Conservation (phyloP, 2,888 invertebrate genomes). For the Amphimallon solstitiale region DNA sequence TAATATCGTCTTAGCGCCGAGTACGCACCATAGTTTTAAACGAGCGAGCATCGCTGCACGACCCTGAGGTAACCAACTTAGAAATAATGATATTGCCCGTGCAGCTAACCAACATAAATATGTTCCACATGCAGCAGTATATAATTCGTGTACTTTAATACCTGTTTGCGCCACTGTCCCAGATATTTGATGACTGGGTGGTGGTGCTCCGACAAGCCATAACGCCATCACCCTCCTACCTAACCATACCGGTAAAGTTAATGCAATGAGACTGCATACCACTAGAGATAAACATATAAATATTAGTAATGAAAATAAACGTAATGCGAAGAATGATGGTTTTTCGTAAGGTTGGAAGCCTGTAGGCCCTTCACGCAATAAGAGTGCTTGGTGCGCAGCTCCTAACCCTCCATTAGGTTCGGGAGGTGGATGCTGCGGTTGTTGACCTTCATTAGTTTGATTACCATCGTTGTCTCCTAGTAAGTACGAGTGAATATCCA, state of each 20-base stretch:
- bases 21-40: slow-evolving; percentile 76
- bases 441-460: slow-evolving; percentile 50
- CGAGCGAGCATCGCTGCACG: slow-evolving; percentile 79
- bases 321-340: slow-evolving; percentile 82
- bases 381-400: slow-evolving; percentile 88
- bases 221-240: slow-evolving; percentile 89
- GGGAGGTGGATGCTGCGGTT: slow-evolving; percentile 52
- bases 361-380: slow-evolving; percentile 78
- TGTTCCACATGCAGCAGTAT: slow-evolving; percentile 93
- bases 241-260: slow-evolving; percentile 91
- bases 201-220: slow-evolving; percentile 75
- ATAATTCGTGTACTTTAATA: slow-evolving; percentile 86
- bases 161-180: slow-evolving; percentile 43
- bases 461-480: slow-evolving; percentile 73
- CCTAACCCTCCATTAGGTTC: slow-evolving; percentile 68
- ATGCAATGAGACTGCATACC: slow-evolving; percentile 82
- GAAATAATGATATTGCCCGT: slow-evolving; percentile 81
- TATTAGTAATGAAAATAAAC: slow-evolving; percentile 74
- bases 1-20: slow-evolving; percentile 82
- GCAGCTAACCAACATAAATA: slow-evolving; percentile 96
- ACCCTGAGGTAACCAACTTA: slow-evolving; percentile 91
- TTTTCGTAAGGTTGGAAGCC: slow-evolving; percentile 88
- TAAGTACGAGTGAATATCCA: slow-evolving; percentile 90
- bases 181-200: slow-evolving; percentile 58
- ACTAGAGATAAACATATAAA: slow-evolving; percentile 88